Percentiles rank a stretch among this genome's conserved stretches.
Conservation (phyloP, 2,113 vertebrate genomes). For the Procapra przewalskii region DNA sequence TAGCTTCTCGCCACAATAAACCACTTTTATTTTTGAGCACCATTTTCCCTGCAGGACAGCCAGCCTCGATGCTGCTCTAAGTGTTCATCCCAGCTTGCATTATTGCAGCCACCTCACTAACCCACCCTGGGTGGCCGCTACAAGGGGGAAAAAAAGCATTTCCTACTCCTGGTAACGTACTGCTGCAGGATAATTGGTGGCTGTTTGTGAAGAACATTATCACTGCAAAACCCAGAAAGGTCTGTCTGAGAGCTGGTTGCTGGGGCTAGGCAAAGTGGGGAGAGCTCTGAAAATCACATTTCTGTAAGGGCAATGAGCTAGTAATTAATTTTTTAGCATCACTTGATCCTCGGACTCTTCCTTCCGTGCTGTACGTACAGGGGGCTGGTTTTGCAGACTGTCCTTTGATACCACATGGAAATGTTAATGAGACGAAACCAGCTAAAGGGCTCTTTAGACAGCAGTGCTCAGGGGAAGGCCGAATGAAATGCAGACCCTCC, state of each 20-base stretch:
- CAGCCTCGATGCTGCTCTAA: constrained; percentile 61
- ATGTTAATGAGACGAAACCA: constrained; percentile 90
- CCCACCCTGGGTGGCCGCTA: constrained; percentile 77
- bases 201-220: constrained; percentile 64
- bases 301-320: constrained; percentile 49
- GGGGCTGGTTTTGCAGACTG: constrained; percentile 58
- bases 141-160: constrained; percentile 66
- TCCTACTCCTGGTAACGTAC: constrained; percentile 75
- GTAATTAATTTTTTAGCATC: constrained; percentile 54
- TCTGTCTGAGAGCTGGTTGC: background rate
- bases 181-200: constrained; percentile 71
- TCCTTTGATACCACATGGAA: constrained; percentile 88
- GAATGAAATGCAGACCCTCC: constrained; percentile 84
- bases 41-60: constrained; percentile 48
- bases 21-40: constrained; percentile 56
- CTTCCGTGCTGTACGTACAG: constrained; percentile 42
- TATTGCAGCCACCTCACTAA: constrained; percentile 67
- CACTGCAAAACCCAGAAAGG: constrained; percentile 38
- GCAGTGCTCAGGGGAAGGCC: constrained; percentile 74
- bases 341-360: constrained; percentile 37
- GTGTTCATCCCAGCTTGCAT: constrained; percentile 69
- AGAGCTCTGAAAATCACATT: constrained; percentile 1
- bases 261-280: background rate
- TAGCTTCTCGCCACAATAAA: constrained; percentile 49
- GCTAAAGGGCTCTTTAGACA: constrained; percentile 83